phyloP scores from a whole-genome alignment of 2,888 invertebrate species.

The Dorcus hopei region DNA sequence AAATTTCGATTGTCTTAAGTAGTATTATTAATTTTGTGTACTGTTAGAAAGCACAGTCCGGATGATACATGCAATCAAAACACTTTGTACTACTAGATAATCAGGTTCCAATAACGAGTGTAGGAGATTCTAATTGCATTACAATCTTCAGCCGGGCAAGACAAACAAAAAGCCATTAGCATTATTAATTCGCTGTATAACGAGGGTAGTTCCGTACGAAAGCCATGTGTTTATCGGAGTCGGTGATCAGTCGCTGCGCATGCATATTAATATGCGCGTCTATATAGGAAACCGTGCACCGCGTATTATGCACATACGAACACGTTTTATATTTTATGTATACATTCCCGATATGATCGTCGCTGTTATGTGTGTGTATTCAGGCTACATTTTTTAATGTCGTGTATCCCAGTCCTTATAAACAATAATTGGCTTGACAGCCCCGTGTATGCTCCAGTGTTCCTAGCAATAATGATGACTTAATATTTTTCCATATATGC shows the following conservation, averaged over 20 bases:
- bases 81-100: not conserved
- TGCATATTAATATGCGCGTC: conserved; percentile 29
- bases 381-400: conserved; percentile 29
- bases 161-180: conserved; percentile 21
- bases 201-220: conserved; percentile 26
- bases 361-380: conserved; percentile 19
- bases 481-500: no score
- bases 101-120: not conserved
- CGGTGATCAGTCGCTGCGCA: conserved; percentile 27
- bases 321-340: conserved; percentile 33
- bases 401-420: conserved; percentile 21
- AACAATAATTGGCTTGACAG: no score
- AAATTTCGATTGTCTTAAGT: no score
- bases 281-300: conserved; percentile 28
- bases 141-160: no score
- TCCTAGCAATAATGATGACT: no score
- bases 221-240: conserved; percentile 30
- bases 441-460: no score
- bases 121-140: no score
- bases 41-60: no score
- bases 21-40: no score
- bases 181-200: conserved; percentile 27
- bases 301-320: conserved; percentile 33
- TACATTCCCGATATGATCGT: conserved; percentile 25
- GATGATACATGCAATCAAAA: not conserved